These are phyloP conservation scores for Botrylloides violaceus DNA, from an alignment of 23 tunicate species.

Conservation along the genomic window DNA sequence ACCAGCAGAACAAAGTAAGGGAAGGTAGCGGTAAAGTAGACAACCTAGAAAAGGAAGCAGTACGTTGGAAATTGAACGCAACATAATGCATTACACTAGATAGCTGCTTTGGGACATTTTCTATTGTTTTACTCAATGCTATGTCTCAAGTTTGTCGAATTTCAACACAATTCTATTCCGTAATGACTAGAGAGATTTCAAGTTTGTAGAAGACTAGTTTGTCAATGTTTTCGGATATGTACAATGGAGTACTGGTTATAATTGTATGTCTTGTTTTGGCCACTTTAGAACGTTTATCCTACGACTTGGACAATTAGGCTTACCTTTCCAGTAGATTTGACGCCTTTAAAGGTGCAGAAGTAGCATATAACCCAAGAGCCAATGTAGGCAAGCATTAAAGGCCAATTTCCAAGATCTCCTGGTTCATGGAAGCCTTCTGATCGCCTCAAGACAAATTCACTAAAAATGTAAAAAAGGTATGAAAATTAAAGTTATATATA, in stretches of 20 bases:
- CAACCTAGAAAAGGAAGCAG: conserved; percentile 25
- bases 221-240: too few species aligned
- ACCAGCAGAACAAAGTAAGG: conserved; percentile 32
- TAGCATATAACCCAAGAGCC: conserved; percentile 45
- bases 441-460: conserved; percentile 33
- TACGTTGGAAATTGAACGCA: background rate
- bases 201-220: too few species aligned
- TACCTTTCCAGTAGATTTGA: conserved; percentile 56
- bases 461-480: background rate
- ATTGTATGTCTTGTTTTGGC: too few species aligned
- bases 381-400: conserved; percentile 21
- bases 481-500: conserved; percentile 1
- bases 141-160: too few species aligned
- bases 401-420: conserved; percentile 45
- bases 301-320: background rate
- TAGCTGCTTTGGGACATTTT: too few species aligned
- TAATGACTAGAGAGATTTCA: too few species aligned
- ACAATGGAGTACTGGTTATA: too few species aligned
- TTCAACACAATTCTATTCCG: too few species aligned
- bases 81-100: too few species aligned
- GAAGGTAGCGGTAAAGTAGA: conserved; percentile 43
- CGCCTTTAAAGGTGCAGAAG: conserved; percentile 49
- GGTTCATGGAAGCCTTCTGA: conserved; percentile 33
- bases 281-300: background rate
- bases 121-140: too few species aligned